phyloP scores from a whole-genome alignment of 2,888 invertebrate species.

The Matsumyia berberina region DNA sequence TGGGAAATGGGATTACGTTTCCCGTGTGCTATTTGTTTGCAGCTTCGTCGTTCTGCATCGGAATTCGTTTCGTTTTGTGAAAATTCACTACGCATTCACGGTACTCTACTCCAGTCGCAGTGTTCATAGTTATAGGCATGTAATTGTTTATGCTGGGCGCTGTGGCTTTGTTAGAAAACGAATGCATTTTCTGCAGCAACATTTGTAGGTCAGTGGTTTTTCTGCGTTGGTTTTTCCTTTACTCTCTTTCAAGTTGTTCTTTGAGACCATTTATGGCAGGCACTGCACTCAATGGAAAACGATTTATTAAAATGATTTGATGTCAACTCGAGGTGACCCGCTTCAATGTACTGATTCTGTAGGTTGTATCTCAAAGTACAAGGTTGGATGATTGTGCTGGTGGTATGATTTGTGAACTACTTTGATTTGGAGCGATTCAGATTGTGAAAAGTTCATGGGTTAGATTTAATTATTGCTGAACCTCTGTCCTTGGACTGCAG shows the following conservation, averaged over 20 bases:
- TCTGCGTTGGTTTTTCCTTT: constrained; percentile 22
- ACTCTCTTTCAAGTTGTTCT: constrained; percentile 24
- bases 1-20: constrained; percentile 62
- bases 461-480: no score
- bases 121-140: constrained; percentile 31
- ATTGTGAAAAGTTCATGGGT: no score
- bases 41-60: constrained; percentile 18
- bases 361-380: no score
- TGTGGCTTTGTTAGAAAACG: constrained; percentile 41
- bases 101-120: constrained; percentile 20
- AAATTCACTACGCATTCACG: constrained; percentile 43
- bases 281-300: constrained; percentile 48
- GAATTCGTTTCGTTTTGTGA: constrained; percentile 19
- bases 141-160: constrained; percentile 38
- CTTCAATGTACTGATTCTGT: constrained; percentile 43
- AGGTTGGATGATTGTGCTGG: no score
- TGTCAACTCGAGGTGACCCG: constrained; percentile 60
- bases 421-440: no score
- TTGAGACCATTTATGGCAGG: constrained; percentile 37
- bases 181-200: constrained; percentile 66
- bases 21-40: neutral
- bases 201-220: constrained; percentile 65
- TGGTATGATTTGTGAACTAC: no score
- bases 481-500: no score
- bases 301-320: constrained; percentile 60